These are phyloP conservation scores for Lerema accius DNA, from an alignment of 1,140 invertebrate genomes.

Conservation along the genomic window DNA sequence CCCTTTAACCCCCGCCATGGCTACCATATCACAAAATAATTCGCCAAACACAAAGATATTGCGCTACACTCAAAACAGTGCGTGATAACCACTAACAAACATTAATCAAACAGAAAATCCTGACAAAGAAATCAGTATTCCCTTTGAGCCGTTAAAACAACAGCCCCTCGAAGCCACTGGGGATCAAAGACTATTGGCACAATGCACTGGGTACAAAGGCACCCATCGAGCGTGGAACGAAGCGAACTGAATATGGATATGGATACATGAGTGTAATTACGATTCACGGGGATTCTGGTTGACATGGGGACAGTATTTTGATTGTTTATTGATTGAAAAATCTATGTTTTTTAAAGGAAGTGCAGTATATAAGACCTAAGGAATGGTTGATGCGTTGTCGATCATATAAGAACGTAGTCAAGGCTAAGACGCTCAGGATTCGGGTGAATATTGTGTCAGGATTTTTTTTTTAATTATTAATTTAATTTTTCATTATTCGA, in stretches of 20 bases:
- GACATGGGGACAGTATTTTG: no score
- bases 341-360: conserved; percentile 15
- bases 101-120: conserved; percentile 17
- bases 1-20: no score
- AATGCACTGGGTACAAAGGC: conserved; percentile 18
- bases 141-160: conserved; percentile 30
- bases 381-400: no score
- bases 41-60: no score
- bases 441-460: no score
- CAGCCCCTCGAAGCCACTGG: conserved; percentile 24
- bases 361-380: no score
- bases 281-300: no score
- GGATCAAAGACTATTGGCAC: conserved; percentile 35
- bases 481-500: no score
- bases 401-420: no score
- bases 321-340: conserved; percentile 29
- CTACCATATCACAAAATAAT: no score
- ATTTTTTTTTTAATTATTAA: no score
- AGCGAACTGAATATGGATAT: conserved; percentile 33
- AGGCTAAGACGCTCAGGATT: no score
- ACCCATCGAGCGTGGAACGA: conserved; percentile 10
- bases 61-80: neutral
- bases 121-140: conserved; percentile 18
- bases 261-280: conserved; percentile 8
- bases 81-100: neutral